Base-by-base conservation (phyloP, 2,113 vertebrate species). In the Delphinus delphis region DNA sequence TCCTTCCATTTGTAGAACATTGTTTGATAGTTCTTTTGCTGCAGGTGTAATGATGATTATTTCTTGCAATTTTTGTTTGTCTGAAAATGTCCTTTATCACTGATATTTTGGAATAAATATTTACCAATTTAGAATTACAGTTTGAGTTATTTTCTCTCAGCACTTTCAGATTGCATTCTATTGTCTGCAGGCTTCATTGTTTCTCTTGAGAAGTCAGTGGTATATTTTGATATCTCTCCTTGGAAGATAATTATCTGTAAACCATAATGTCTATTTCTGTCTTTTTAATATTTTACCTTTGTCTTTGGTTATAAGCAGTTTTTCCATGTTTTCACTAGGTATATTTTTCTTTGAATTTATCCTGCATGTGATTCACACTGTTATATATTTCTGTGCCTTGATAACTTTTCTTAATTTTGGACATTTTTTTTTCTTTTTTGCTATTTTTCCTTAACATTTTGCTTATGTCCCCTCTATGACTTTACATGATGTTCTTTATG, bases 141-240 rank as follows among this genome's bases (percentile, higher is more conserved):
- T 36, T 67, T 60, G 28, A 62, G 50, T 73, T 81, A n/a, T 38
- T 74, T 96, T 65, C n/a, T 74, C 10, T 58, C 8, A 70, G 60
- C n/a, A 71, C n/a, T 55, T 79, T 91, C 6, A 65, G 44, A 50
- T 67, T 77, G 20, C 11, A n/a, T 76, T 88, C 33, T 47, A 26
- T 77, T 91, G 31, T 67, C 25, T 92, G 10, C 74, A 77, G 88
- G 47, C 14, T 86, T 93, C 25, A 84, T 73, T 44, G 21, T 79
- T 93, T 93, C 71, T 77, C 25, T 82, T 86, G 1, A 96, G 65
- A 95, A 96, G 41, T 80, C 84, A 90, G 41, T 36, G 84, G 41
- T 80, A 17, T 62, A 60, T 80, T 70, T 93, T 83, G 20, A 62
- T 74, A 88, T 50, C 85, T 10, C 5, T 93, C 6, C 0, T 90